Base-by-base conservation (phyloP, 2,888 invertebrate genomes). In the Drosophila affinis region DNA sequence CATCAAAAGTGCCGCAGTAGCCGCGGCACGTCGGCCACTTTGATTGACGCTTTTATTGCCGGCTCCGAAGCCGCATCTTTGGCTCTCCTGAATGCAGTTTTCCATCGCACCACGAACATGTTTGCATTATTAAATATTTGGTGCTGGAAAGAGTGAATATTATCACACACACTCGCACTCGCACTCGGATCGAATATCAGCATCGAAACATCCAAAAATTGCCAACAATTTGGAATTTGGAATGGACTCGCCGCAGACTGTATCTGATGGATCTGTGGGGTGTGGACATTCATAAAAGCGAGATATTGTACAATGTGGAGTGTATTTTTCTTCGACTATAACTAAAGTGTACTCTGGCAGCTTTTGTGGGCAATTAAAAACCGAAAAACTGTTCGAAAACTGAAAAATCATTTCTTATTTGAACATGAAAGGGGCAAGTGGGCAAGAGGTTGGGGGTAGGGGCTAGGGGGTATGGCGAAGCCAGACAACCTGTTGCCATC, bases 61-160 rank as follows among this genome's bases (percentile, higher is more conserved):
- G n/a, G 49, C 67, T 62, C 24, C 63, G 46, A 27, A 12, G 39
- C 39, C 14, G 14, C 14, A 39, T 14, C 62, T 61, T 10, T 18
- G 17, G 18, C 39, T n/a, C 39, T 39, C 39, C 14, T n/a, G 39
- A 6, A 27, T 29, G 29, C 29, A 32, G 49, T 24, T 14, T n/a
- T 6, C n/a, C 49, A 27, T 27, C 27, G 27, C 6, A 29, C 29
- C 9, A 1, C 29, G 29, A 24, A 55, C 68, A 67, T 69, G 68
- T 68, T 68, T 68, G 70, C 68, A 53, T 70, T 70, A 68, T 68
- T 69, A 68, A 68, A 69, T 59, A 69, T 70, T 68, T 64, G 52
- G 63, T 39, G 14, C 6, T 24, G n/a, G 39, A 18, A 68, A 68
- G 54, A 69, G 70, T 59, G 69, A 68, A 68, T 69, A 68, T 68